Evolutionary conservation across 2,797 vertebrate species (phyloP).

Genomic region (Muscicapa comitata): DNA sequence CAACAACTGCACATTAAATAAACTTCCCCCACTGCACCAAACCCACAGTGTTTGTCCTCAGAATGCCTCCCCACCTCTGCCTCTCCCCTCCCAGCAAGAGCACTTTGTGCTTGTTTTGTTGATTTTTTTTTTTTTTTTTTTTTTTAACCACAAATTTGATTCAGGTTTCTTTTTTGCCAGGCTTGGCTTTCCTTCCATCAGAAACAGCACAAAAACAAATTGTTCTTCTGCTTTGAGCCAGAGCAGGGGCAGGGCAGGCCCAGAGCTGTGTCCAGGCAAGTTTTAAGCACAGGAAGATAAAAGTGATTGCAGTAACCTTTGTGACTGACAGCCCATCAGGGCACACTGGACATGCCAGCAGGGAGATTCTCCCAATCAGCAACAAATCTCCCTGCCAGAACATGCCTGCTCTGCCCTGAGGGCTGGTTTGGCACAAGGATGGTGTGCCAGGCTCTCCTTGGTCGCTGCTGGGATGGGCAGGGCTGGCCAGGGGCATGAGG

Average conservation of each 20-base stretch:
- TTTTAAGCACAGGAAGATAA: not conserved
- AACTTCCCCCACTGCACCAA: not conserved
- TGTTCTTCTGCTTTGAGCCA: not conserved
- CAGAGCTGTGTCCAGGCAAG: not conserved
- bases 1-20: not conserved
- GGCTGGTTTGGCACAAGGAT: not conserved
- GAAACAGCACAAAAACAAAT: not conserved
- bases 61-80: not conserved
- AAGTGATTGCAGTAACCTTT: not conserved
- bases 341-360: rapidly evolving
- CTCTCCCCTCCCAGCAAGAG: not conserved
- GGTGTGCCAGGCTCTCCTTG: not conserved
- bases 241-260: not conserved
- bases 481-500: not conserved
- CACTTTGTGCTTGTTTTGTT: not conserved
- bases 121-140: not conserved
- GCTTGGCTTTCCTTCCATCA: not conserved
- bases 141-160: not conserved
- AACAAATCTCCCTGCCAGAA: not conserved
- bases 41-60: not conserved
- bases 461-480: not conserved
- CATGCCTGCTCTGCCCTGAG: rapidly evolving
- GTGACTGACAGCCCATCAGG: not conserved
- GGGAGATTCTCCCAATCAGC: not conserved
- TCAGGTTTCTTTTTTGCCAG: not conserved